Conservation (phyloP, 2,888 invertebrate species). For the Heliconius erato region DNA sequence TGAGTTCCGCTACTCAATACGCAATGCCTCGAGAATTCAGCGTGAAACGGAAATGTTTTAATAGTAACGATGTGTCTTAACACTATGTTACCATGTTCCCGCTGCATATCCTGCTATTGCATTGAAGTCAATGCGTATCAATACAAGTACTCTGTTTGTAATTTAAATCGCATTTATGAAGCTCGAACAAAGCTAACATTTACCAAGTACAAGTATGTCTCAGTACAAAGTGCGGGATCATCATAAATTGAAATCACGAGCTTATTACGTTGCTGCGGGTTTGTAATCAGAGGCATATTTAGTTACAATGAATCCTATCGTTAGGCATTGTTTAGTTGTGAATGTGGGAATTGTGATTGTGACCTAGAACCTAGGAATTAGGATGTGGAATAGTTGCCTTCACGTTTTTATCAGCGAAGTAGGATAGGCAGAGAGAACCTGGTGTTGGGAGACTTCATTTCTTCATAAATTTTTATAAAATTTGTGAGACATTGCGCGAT, state of each 20-base stretch:
- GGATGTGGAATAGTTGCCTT: not conserved
- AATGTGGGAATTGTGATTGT: conserved; percentile 19
- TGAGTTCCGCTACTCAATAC: too few species aligned
- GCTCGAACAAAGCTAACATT: conserved; percentile 22
- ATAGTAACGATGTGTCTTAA: too few species aligned
- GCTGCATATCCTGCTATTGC: too few species aligned
- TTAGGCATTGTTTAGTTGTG: conserved; percentile 28
- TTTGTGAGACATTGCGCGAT: too few species aligned
- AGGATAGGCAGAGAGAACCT: too few species aligned
- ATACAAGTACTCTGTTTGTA: not conserved
- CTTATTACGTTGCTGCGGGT: conserved; percentile 53
- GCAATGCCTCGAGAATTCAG: too few species aligned
- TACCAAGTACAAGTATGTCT: conserved; percentile 23
- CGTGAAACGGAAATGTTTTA: too few species aligned
- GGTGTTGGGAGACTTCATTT: not conserved
- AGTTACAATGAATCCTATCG: conserved; percentile 39
- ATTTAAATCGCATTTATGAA: conserved; percentile 12
- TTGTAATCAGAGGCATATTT: conserved; percentile 50
- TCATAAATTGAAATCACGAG: conserved; percentile 58
- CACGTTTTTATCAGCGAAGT: not conserved
- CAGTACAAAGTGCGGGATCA: conserved; percentile 45
- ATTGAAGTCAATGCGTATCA: not conserved
- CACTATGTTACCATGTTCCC: too few species aligned
- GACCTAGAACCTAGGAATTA: not conserved
- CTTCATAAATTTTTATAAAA: not conserved